Evolutionary conservation across 2,888 invertebrate genomes (phyloP).

Genomic region (Chesias legatella): DNA sequence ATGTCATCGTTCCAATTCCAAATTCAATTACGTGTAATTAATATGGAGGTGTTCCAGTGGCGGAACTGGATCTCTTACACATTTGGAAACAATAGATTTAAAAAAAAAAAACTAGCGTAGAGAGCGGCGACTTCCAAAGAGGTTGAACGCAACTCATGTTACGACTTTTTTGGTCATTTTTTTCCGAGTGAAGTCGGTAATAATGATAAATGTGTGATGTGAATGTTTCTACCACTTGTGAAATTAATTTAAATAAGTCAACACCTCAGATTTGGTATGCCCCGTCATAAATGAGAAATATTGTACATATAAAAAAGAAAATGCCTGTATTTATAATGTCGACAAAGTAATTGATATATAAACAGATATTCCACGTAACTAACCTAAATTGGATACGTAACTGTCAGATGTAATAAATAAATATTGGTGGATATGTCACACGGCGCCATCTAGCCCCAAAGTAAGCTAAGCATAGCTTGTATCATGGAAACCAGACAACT

Average conservation of each 20-base stretch:
- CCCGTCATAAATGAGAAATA: too few relatives aligned
- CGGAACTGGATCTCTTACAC: conserved; percentile 66
- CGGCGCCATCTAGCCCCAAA: too few relatives aligned
- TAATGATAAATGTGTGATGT: conserved; percentile 39
- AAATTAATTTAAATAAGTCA: conserved; percentile 13
- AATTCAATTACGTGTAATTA: conserved; percentile 84
- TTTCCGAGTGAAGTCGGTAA: conserved; percentile 43
- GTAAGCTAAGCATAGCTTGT: too few relatives aligned
- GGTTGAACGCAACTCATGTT: conserved; percentile 57
- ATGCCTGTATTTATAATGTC: too few relatives aligned
- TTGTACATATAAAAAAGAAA: too few relatives aligned
- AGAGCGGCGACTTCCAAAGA: conserved; percentile 58
- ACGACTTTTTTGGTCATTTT: conserved; percentile 35
- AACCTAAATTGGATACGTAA: too few relatives aligned
- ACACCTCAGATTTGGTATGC: conserved; percentile 10
- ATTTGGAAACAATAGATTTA: conserved; percentile 74
- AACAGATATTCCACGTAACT: too few relatives aligned
- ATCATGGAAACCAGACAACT: too few relatives aligned
- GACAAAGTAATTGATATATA: too few relatives aligned
- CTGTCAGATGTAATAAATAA: too few relatives aligned
- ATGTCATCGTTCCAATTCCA: conserved; percentile 84
- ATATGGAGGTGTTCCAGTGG: conserved; percentile 70
- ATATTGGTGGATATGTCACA: too few relatives aligned
- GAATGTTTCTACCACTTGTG: conserved; percentile 11
- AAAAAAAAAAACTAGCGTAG: conserved; percentile 24